Percentiles rank a stretch among this genome's conserved stretches.
Evolutionary conservation across 1,140 invertebrate genomes (phyloP).

Genomic region (Drosophila arizonae): DNA sequence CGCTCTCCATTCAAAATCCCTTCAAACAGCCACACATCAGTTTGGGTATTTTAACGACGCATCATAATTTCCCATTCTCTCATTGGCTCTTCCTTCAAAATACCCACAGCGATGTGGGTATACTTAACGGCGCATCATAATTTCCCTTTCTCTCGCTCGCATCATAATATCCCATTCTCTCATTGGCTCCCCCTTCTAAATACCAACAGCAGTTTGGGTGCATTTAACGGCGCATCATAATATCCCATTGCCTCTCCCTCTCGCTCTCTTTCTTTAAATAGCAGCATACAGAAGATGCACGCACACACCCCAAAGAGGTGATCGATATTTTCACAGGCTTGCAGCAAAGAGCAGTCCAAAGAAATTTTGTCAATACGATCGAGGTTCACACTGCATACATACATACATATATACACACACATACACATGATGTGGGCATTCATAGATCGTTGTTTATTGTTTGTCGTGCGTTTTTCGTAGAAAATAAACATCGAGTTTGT

Average conservation of each 20-base stretch:
- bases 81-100: too few species aligned
- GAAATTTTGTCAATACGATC: constrained; percentile 10
- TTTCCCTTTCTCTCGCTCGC: neutral
- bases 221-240: neutral
- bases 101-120: too few species aligned
- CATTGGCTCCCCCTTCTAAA: neutral
- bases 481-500: constrained; percentile 13
- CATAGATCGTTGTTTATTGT: constrained; percentile 22
- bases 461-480: constrained; percentile 8
- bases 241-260: neutral
- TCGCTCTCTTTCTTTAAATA: neutral
- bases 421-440: neutral
- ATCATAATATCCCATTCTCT: neutral
- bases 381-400: neutral
- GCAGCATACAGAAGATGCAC: neutral
- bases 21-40: too few species aligned
- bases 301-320: constrained; percentile 71
- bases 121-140: too few species aligned
- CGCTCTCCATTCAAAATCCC: too few species aligned
- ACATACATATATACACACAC: too few species aligned
- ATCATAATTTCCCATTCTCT: too few species aligned
- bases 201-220: too few species aligned
- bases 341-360: constrained; percentile 39
- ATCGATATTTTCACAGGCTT: constrained; percentile 78
- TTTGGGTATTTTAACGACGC: too few species aligned